phyloP scores from a whole-genome alignment of 1,140 invertebrate species.

The Zaprionus ornatus region DNA sequence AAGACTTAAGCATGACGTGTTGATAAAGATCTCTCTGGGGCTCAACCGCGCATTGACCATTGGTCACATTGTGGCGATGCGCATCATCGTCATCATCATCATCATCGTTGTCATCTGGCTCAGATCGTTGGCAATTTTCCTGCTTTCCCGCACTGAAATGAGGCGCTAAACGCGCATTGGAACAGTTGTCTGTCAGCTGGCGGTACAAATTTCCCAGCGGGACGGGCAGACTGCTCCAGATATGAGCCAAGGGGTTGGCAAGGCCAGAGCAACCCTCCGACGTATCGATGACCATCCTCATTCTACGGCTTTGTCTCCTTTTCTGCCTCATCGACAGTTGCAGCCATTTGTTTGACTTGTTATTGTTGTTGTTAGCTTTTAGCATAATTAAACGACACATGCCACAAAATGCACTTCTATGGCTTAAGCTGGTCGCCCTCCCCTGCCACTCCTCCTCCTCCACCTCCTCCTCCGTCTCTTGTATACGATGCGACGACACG shows the following conservation, averaged over 20 bases:
- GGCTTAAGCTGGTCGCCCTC: conserved; percentile 43
- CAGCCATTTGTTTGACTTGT: conserved; percentile 63
- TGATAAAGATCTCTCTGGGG: conserved; percentile 65
- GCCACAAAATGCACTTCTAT: conserved; percentile 82
- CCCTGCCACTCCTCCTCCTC: conserved; percentile 26
- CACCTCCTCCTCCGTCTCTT: conserved; percentile 41
- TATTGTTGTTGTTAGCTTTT: conserved; percentile 76
- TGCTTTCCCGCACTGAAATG: conserved; percentile 38
- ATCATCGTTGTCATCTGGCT: not conserved
- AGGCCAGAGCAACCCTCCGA: conserved; percentile 60
- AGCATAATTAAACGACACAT: conserved; percentile 83
- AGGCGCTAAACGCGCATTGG: conserved; percentile 54
- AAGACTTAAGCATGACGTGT: conserved; percentile 79
- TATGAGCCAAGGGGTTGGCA: conserved; percentile 53
- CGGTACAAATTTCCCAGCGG: conserved; percentile 41
- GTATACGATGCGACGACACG: conserved; percentile 54
- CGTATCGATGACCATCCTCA: conserved; percentile 65
- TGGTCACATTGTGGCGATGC: conserved; percentile 24
- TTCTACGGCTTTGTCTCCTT: not conserved
- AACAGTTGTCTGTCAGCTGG: conserved; percentile 41
- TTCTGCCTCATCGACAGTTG: conserved; percentile 18
- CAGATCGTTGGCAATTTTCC: not conserved
- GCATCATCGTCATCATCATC: conserved; percentile 33
- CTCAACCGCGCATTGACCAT: conserved; percentile 7
- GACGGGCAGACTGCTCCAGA: conserved; percentile 11